phyloP scores from a whole-genome alignment of 2,888 invertebrate species.

The Chrysina gloriosa region DNA sequence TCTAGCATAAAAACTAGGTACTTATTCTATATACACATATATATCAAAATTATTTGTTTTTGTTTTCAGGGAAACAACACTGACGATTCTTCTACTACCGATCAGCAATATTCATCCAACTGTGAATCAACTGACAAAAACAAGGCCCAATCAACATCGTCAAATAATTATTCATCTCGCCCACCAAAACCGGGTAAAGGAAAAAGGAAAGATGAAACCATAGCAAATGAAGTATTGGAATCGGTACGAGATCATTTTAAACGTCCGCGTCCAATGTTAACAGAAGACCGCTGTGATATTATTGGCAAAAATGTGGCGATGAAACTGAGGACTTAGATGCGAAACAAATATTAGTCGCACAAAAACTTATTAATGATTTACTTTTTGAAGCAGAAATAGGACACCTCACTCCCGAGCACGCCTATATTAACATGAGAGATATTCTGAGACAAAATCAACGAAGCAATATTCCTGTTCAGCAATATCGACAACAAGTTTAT shows the following conservation, averaged over 20 bases:
- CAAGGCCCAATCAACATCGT: too few relatives aligned
- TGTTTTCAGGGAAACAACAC: too few relatives aligned
- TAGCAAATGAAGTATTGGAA: conserved; percentile 44
- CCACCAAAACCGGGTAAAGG: too few relatives aligned
- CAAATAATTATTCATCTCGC: too few relatives aligned
- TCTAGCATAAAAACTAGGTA: too few relatives aligned
- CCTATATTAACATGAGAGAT: conserved; percentile 42
- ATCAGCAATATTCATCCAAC: too few relatives aligned
- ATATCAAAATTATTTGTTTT: too few relatives aligned
- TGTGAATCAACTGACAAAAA: too few relatives aligned
- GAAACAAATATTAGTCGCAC: conserved; percentile 39
- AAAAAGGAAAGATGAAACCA: too few relatives aligned
- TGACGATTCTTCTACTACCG: too few relatives aligned
- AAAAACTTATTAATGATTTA: conserved; percentile 41
- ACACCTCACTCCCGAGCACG: conserved; percentile 39
- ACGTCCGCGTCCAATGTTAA: conserved; percentile 38
- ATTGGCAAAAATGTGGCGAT: conserved; percentile 42
- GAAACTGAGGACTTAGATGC: conserved; percentile 41
- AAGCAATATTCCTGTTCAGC: conserved; percentile 39
- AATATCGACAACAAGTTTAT: conserved; percentile 30
- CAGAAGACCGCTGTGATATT: conserved; percentile 45
- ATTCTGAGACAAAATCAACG: too few relatives aligned
- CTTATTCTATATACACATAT: too few relatives aligned
- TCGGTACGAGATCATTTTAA: conserved; percentile 46
- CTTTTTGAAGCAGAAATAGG: conserved; percentile 44